Evolutionary conservation across 2,888 invertebrate genomes (phyloP).

Genomic region (Gymnocheta viridis): DNA sequence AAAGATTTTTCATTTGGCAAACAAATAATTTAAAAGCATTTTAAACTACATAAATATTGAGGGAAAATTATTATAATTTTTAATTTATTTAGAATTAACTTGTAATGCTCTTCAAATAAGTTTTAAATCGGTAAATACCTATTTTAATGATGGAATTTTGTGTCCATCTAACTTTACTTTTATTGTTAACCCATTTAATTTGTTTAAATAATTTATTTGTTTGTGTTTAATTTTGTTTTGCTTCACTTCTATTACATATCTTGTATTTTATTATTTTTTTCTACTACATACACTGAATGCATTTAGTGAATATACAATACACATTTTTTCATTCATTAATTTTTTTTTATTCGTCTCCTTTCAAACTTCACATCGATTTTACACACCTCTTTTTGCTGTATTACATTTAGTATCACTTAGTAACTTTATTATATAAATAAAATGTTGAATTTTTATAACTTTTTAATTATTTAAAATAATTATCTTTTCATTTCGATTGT

Average conservation of each 20-base stretch:
- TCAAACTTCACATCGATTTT: conserved; percentile 61
- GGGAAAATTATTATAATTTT: too few relatives aligned
- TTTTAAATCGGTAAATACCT: not conserved
- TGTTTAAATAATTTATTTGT: conserved; percentile 29
- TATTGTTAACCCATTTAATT: not conserved
- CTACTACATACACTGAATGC: conserved; percentile 18
- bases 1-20: conserved; percentile 26
- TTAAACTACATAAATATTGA: not conserved
- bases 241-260: conserved; percentile 7
- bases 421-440: not conserved
- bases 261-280: conserved; percentile 5
- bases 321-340: conserved; percentile 54
- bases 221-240: conserved; percentile 23
- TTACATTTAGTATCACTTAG: conserved; percentile 6
- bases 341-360: conserved; percentile 45
- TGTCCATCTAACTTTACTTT: not conserved
- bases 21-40: not conserved
- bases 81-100: not conserved
- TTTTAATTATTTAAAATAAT: conserved; percentile 12
- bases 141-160: not conserved
- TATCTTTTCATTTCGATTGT: conserved; percentile 12
- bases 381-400: conserved; percentile 60
- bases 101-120: not conserved
- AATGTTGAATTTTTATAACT: not conserved
- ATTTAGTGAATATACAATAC: conserved; percentile 45